phyloP scores from a whole-genome alignment of 2,888 invertebrate species.

The Selenia dentaria region DNA sequence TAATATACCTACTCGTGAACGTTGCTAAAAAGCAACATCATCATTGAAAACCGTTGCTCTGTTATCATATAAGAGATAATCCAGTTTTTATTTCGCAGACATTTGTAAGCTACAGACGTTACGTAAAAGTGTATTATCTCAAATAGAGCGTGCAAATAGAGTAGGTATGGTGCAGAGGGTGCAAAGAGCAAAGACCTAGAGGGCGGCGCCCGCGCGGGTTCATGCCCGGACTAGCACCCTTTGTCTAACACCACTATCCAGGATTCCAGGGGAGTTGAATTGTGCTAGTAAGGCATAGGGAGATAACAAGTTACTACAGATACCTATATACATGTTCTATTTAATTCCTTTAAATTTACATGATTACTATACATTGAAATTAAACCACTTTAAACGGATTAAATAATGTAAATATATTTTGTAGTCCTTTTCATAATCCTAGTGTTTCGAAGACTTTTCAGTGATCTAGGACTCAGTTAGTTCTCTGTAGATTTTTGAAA shows the following conservation, averaged over 20 bases:
- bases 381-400: too few species aligned
- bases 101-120: conserved; percentile 58
- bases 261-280: conserved; percentile 43
- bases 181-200: conserved; percentile 65
- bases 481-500: too few species aligned
- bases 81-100: conserved; percentile 48
- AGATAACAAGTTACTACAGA: too few species aligned
- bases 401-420: too few species aligned
- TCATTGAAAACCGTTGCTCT: conserved; percentile 7
- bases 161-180: conserved; percentile 37
- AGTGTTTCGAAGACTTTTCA: too few species aligned
- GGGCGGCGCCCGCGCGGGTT: conserved; percentile 60
- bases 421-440: too few species aligned
- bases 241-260: conserved; percentile 57
- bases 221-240: conserved; percentile 65
- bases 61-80: conserved; percentile 23
- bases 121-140: conserved; percentile 66
- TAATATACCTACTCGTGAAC: too few species aligned
- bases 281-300: conserved; percentile 53
- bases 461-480: too few species aligned
- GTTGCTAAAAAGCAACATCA: conserved; percentile 21
- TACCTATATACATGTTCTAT: too few species aligned
- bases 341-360: too few species aligned
- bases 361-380: too few species aligned
- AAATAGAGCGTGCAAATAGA: conserved; percentile 51